phyloP scores from a whole-genome alignment of 2,797 vertebrate species.

The Gadopsis bispinosus region DNA sequence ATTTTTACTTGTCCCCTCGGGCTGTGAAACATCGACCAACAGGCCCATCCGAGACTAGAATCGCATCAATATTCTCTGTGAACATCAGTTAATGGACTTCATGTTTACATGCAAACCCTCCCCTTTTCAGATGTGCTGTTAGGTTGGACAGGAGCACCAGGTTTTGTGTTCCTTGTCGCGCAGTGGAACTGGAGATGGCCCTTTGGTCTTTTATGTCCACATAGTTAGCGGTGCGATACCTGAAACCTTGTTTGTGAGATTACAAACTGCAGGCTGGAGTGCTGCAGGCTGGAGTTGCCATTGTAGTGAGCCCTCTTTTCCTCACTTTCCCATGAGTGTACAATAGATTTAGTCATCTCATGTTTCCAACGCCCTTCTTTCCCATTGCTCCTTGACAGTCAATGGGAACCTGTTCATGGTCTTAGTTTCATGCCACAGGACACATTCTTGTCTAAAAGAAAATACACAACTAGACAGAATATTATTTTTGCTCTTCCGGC shows the following conservation, averaged over 20 bases:
- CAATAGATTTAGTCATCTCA: slow-evolving; percentile 82
- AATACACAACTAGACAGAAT: slow-evolving; percentile 12
- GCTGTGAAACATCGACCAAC: slow-evolving; percentile 60
- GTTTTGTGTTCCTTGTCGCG: slow-evolving; percentile 19
- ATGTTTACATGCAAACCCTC: slow-evolving; percentile 55
- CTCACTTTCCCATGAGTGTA: slow-evolving; percentile 76
- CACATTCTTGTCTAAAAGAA: slow-evolving; percentile 28
- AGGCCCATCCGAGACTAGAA: slow-evolving; percentile 39
- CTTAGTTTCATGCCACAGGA: slow-evolving; percentile 49
- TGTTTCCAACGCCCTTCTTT: slow-evolving; percentile 68
- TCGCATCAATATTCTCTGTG: slow-evolving; percentile 50
- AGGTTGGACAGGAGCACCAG: not conserved
- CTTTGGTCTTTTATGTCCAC: slow-evolving; percentile 33
- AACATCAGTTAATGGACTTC: slow-evolving; percentile 61
- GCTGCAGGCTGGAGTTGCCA: slow-evolving; percentile 49
- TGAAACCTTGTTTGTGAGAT: slow-evolving; percentile 45
- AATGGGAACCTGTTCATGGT: slow-evolving; percentile 59
- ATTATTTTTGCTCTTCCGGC: slow-evolving; percentile 28
- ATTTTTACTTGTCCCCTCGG: slow-evolving; percentile 61
- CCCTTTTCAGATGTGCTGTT: slow-evolving; percentile 19
- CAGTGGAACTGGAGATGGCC: slow-evolving; percentile 14
- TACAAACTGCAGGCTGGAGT: slow-evolving; percentile 40
- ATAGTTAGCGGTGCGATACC: slow-evolving; percentile 33
- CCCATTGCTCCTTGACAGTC: slow-evolving; percentile 62
- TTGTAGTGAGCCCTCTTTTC: slow-evolving; percentile 66